Conservation (phyloP, 2,888 invertebrate genomes). For the Leucozona laternaria region DNA sequence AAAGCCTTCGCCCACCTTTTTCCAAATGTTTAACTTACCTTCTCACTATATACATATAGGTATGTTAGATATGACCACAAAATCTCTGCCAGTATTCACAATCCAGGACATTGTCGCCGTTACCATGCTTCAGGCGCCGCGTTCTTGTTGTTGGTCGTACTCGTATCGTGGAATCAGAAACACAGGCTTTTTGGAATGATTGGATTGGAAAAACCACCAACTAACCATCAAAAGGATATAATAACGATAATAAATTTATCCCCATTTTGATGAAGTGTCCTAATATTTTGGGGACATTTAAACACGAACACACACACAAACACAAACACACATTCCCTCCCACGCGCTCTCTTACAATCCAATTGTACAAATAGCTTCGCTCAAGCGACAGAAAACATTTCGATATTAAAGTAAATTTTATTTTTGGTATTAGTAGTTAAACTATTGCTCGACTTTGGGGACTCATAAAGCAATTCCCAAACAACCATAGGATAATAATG, state of each 20-base stretch:
- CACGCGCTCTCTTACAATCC: not conserved
- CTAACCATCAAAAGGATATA: constrained; percentile 69
- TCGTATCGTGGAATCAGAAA: not conserved
- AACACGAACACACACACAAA: constrained; percentile 22
- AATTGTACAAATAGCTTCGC: constrained; percentile 26
- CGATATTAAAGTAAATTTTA: constrained; percentile 62
- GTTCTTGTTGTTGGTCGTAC: constrained; percentile 26
- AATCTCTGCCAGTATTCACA: constrained; percentile 59
- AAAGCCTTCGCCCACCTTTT: constrained; percentile 23
- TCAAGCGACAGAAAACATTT: constrained; percentile 30
- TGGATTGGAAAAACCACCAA: constrained; percentile 68
- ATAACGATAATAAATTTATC: constrained; percentile 74
- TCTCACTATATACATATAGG: constrained; percentile 20
- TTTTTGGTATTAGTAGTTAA: constrained; percentile 60
- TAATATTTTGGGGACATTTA: constrained; percentile 63
- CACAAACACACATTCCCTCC: too few relatives aligned
- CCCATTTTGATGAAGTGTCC: constrained; percentile 73
- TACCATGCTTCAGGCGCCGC: too few relatives aligned
- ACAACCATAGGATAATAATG: constrained; percentile 18
- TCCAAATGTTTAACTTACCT: not conserved
- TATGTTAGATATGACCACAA: constrained; percentile 56
- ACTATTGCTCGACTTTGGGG: constrained; percentile 59
- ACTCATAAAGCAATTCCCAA: constrained; percentile 67
- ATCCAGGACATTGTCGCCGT: constrained; percentile 33
- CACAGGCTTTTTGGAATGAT: constrained; percentile 35